Evolutionary conservation across 2,113 vertebrate species (phyloP), one percentile per base, ranked within the genome.

Genomic region (Glaucidium brasilianum): DNA sequence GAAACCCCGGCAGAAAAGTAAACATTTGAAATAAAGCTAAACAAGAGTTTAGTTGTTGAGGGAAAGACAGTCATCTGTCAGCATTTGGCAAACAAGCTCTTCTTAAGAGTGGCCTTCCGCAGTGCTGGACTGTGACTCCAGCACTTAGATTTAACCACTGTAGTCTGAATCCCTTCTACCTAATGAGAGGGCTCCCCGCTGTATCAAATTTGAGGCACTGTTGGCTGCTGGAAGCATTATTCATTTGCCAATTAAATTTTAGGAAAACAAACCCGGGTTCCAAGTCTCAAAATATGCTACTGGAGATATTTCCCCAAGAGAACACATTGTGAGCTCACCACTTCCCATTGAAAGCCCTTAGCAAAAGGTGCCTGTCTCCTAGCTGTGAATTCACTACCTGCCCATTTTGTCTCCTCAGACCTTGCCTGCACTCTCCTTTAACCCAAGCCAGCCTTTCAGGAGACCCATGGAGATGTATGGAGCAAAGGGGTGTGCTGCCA

Each of bases 11-110:
- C 62, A 71, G 87, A 90, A 95, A 77, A 92, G 93, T 96, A 97
- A 97, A 97, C 97, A 97, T 95, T 95, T 88, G 67, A 96, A 95
- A 93, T 93, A 88, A 96, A 96, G 63, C 93, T 96, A 95, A 97
- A 96, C 95, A 97, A 94, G 71, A 85, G 74, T 95, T 95, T 82
- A 56, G 87, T 53, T 96, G 89, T 88, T 77, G 89, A 95, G 78
- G 55, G 76, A 95, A 67, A 77, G 94, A 96, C 91, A 96, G 89
- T 94, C 47, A 88, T 96, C 78, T 59, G n/a, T 93, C 94, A 93
- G 87, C 74, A 67, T 80, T 63, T 83, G 91, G 91, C 75, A 85
- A 92, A 93, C 60, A 85, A 87, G 23, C n/a, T 76, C 30, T 56
- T 66, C 79, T 90, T 22, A 59, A 12, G 63, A 92, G 50, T 47